Base-by-base conservation (phyloP, 37 sponge, comb jelly and placozoan species). In the Ephydatia muelleri region DNA sequence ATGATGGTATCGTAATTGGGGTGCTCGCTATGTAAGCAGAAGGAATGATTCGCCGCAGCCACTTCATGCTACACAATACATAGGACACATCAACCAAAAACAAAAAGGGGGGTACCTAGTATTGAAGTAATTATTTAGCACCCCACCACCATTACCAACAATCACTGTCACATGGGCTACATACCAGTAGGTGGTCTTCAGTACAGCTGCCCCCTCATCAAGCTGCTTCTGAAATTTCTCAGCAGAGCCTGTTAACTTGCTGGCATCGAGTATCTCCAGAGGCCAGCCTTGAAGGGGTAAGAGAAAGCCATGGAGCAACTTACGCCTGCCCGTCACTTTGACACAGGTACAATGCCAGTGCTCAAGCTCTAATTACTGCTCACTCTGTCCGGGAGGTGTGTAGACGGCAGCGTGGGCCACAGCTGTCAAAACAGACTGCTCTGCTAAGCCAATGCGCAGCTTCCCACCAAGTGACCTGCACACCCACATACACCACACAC, bases 361-460 rank as follows among this genome's bases (percentile, higher is more conserved):
- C n/a, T n/a, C n/a, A n/a, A n/a, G n/a, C n/a, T 28, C 36, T 49
- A 78, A 76, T 2, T 21, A 19, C 16, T 25, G 65, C 75, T n/a
- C 67, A 96, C 92, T 92, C 86, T 86, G 85, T 19, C 84, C 80
- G n/a, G 98, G 96, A 34, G 98, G 98, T 25, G 95, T 97, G 65
- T 82, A 86, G 29, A 95, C 93, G 25, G 76, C 87, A 29, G 99
- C 99, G 43, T 95, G 97, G 0, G 87, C 97, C 3, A 99, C 87
- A 28, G 99, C 93, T 34, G 83, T 81, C 57, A 99, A 87, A 5
- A 99, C 96, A 78, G 99, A 93, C 89, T 99, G 99, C 65, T 99
- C 99, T 0, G 97, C 97, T 25, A 99, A 83, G 21, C 99, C 97
- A 76, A 97, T 97, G 57, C 99, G 70, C 66, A 99, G 89, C 82